Percentiles rank a stretch among this genome's conserved stretches.
Evolutionary conservation across 2,113 vertebrate genomes (phyloP).

Genomic region (Jaculus jaculus): DNA sequence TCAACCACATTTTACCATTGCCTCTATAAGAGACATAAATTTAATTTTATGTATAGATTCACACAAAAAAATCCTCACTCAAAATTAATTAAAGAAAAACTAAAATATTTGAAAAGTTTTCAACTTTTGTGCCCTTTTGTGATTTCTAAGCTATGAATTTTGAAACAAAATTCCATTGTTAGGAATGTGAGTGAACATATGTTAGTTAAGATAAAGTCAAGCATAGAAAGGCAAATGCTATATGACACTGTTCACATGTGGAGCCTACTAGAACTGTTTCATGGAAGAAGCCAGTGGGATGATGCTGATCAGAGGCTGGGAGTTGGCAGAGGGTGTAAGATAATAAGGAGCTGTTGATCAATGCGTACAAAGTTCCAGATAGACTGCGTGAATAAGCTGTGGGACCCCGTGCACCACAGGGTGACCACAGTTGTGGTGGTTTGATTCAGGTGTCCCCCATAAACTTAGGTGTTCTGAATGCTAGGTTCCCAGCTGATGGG

Average conservation of each 20-base stretch:
- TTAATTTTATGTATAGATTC: constrained; percentile 15
- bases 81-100: neutral
- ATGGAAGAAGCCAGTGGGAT: neutral
- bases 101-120: neutral
- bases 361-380: neutral
- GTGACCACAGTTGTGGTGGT: too few relatives aligned
- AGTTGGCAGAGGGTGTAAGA: accelerated
- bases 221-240: neutral
- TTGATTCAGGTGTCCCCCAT: too few relatives aligned
- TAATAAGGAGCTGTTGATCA: neutral
- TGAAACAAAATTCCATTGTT: neutral
- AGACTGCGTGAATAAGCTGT: neutral
- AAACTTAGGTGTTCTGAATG: too few relatives aligned
- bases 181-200: neutral
- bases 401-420: neutral
- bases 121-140: neutral
- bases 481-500: too few relatives aligned
- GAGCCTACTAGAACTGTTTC: neutral
- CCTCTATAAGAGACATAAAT: neutral
- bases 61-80: neutral
- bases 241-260: neutral
- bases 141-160: neutral
- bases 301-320: neutral
- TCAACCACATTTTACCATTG: neutral
- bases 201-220: neutral